phyloP scores from a whole-genome alignment of 2,113 vertebrate genomes.

The Esox niger region DNA sequence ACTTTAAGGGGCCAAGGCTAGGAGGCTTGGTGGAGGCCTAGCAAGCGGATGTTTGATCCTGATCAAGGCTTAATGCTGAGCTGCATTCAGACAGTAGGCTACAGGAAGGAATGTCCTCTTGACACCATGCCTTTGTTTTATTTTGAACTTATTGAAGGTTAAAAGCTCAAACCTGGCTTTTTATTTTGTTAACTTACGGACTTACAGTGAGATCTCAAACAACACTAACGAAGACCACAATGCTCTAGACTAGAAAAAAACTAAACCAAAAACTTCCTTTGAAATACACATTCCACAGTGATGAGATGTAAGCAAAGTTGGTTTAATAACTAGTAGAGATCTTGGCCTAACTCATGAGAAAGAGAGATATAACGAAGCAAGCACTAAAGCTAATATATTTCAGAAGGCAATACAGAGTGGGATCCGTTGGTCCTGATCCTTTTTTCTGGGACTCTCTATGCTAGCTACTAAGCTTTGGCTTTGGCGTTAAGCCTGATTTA shows the following conservation, averaged over 20 bases:
- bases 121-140: constrained; percentile 45
- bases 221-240: not conserved
- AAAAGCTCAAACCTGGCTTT: not conserved
- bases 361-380: not conserved
- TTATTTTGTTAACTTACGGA: not conserved
- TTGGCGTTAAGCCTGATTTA: not conserved
- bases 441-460: not conserved
- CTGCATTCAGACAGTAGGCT: constrained; percentile 26
- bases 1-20: too few species aligned
- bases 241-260: not conserved
- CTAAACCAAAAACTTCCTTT: not conserved
- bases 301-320: not conserved
- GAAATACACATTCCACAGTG: not conserved
- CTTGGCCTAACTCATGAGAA: constrained; percentile 18
- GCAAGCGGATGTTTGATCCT: constrained; percentile 51
- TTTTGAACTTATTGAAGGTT: constrained; percentile 50
- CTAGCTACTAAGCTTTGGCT: not conserved
- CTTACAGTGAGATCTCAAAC: not conserved
- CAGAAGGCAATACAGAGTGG: constrained; percentile 39
- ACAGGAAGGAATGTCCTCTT: constrained; percentile 43
- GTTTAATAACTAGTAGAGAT: constrained; percentile 13
- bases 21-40: constrained; percentile 41
- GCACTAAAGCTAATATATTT: constrained; percentile 53
- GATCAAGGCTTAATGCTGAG: constrained; percentile 38
- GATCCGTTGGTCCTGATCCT: not conserved